Conservation (phyloP, 2,797 vertebrate species). For the Antennarius maculatus region DNA sequence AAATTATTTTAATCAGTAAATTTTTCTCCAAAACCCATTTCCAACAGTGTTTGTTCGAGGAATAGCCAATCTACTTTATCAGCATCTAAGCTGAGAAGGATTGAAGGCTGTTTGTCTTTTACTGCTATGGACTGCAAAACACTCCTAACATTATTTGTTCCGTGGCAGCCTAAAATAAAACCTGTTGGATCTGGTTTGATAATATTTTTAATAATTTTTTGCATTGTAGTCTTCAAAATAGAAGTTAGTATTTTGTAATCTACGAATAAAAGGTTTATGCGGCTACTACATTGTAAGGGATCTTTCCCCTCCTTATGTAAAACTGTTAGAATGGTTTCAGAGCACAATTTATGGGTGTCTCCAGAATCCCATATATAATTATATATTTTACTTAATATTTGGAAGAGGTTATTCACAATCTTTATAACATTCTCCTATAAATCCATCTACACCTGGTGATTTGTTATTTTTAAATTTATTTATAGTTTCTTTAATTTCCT, state of each 20-base stretch:
- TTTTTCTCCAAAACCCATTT: not conserved
- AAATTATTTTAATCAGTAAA: not conserved
- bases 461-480: not conserved
- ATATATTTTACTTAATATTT: not conserved
- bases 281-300: too few species aligned
- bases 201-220: not conserved
- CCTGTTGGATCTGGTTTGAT: not conserved
- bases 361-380: not conserved
- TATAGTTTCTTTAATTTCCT: not conserved
- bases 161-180: not conserved
- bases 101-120: too few species aligned
- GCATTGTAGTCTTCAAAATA: too few species aligned
- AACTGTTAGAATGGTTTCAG: not conserved
- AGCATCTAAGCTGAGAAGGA: too few species aligned
- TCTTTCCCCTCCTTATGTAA: too few species aligned
- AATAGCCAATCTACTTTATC: too few species aligned
- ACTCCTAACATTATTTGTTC: not conserved
- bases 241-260: too few species aligned
- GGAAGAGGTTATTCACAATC: not conserved
- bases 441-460: not conserved
- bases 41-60: too few species aligned
- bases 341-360: not conserved
- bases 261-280: too few species aligned
- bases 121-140: not conserved
- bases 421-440: slow-evolving; percentile 1